Conservation (phyloP, 1,140 invertebrate genomes). For the Scaptomyza montana region DNA sequence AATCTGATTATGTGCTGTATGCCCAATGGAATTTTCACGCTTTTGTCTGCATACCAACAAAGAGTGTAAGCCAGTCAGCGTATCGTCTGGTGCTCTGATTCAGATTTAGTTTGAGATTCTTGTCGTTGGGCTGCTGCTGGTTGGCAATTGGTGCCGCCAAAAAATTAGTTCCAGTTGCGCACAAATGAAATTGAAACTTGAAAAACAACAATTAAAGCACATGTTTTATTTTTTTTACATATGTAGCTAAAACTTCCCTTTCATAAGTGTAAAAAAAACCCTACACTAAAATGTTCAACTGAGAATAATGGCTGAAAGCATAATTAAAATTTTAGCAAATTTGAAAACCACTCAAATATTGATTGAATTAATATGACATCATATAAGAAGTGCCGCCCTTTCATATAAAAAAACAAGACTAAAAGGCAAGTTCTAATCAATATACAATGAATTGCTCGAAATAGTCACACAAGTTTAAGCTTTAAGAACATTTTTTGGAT, state of each 20-base stretch:
- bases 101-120: slow-evolving; percentile 2
- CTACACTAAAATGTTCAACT: too few relatives aligned
- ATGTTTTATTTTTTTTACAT: too few relatives aligned
- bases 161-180: slow-evolving; percentile 55
- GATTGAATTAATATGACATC: too few relatives aligned
- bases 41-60: slow-evolving; percentile 38
- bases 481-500: too few relatives aligned
- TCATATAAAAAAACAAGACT: too few relatives aligned
- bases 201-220: slow-evolving; percentile 15
- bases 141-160: slow-evolving; percentile 43
- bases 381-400: too few relatives aligned
- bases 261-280: background rate
- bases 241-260: background rate
- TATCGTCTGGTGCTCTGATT: slow-evolving; percentile 39
- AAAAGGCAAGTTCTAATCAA: too few relatives aligned
- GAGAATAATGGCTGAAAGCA: too few relatives aligned
- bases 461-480: too few relatives aligned
- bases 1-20: slow-evolving; percentile 16
- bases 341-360: too few relatives aligned
- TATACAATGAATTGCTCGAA: too few relatives aligned
- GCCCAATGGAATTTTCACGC: slow-evolving; percentile 62
- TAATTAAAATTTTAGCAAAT: too few relatives aligned
- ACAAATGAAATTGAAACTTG: slow-evolving; percentile 47
- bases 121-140: slow-evolving; percentile 8
- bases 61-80: slow-evolving; percentile 29